Base-by-base conservation (phyloP, 2,888 invertebrate genomes). In the Charanyca ferruginea region DNA sequence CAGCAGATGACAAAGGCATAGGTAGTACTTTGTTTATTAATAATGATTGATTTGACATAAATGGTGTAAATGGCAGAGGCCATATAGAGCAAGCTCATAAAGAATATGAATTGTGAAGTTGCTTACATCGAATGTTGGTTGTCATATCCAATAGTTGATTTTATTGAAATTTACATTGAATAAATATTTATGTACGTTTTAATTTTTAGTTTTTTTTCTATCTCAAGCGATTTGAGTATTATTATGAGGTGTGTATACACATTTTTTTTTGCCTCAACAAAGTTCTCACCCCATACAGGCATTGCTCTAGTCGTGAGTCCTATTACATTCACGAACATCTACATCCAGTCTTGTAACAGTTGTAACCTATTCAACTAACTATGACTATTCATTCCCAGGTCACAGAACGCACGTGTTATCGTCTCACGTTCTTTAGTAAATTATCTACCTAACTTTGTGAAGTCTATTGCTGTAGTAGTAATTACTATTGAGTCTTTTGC, bases 261-360 rank as follows among this genome's bases (percentile, higher is more conserved):
- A n/a, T n/a, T n/a, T n/a, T n/a, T n/a, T 42, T 55, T 35, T 25
- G 9, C 20, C 11, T 20, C n/a, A 49, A n/a, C 25, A 20, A 20
- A 44, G 23, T 58, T 58, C 47, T 53, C 48, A 45, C 28, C 28
- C 20, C 4, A 22, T 48, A 54, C 52, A 25, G 41, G 23, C 25
- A 59, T 25, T 18, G 13, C 20, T 32, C 1, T 3, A 38, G 58
- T 67, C 49, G 68, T 75, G 58, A 71, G 32, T 51, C 16, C 16
- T 68, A 68, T 71, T 67, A 67, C 38, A 35, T 49, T 28, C 38
- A 67, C 57, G 44, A 54, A 49, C 67, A 55, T 35, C 18, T 13
- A 20, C 42, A 57, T 38, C 9, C 23, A 58, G 9, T 32, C 35
- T 35, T 42, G 51, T 53, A 28, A 18, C 42, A 41, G 28, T 35